Conservation (phyloP, 2,797 vertebrate species). For the Erpetoichthys calabaricus region DNA sequence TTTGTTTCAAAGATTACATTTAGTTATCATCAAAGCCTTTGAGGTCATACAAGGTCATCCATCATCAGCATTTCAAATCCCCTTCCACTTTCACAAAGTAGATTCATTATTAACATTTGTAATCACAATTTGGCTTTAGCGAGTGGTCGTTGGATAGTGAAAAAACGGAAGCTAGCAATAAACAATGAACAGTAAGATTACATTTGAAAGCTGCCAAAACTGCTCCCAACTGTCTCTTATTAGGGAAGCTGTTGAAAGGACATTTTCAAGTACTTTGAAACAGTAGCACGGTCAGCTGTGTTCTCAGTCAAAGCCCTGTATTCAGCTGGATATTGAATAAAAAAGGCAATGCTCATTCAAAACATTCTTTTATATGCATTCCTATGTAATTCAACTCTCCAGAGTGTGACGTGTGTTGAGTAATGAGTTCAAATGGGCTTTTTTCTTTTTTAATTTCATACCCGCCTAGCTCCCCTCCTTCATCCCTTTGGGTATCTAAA, state of each 20-base stretch:
- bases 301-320: conserved; percentile 35
- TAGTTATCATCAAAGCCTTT: conserved; percentile 2
- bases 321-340: conserved; percentile 31
- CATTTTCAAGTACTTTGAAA: conserved; percentile 45
- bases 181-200: conserved; percentile 9
- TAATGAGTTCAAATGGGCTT: conserved; percentile 12
- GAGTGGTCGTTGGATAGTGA: conserved; percentile 11
- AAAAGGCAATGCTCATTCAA: conserved; percentile 26
- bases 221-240: conserved; percentile 28
- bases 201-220: conserved; percentile 16
- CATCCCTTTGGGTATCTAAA: conserved; percentile 16
- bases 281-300: conserved; percentile 34
- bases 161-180: conserved; percentile 12
- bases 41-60: conserved; percentile 10
- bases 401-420: conserved; percentile 12
- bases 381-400: conserved; percentile 29
- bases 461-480: conserved; percentile 6
- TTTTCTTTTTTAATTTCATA: not conserved
- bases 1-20: conserved; percentile 12
- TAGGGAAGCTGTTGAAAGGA: conserved; percentile 35
- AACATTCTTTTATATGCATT: conserved; percentile 33
- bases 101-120: conserved; percentile 10
- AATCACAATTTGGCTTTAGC: conserved; percentile 14
- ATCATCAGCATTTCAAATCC: conserved; percentile 29
- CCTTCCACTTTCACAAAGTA: conserved; percentile 12